Evolutionary conservation across 2,797 vertebrate genomes (phyloP).

Genomic region (Strix occidentalis): DNA sequence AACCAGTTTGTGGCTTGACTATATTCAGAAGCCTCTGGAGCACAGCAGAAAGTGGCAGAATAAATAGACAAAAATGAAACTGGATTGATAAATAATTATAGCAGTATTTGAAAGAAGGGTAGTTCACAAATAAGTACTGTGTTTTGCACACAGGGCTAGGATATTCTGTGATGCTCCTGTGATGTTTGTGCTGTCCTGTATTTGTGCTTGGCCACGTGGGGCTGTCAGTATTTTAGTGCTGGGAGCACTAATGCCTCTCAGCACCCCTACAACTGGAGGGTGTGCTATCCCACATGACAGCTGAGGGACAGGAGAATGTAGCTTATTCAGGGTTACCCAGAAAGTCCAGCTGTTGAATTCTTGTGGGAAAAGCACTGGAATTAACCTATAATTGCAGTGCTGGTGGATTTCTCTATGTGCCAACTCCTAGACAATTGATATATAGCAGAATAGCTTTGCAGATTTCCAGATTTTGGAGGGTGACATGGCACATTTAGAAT

Average conservation of each 20-base stretch:
- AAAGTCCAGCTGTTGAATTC: not conserved
- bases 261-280: not conserved
- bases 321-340: not conserved
- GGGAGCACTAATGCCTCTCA: not conserved
- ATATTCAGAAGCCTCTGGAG: not conserved
- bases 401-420: not conserved
- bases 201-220: not conserved
- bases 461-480: not conserved
- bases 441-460: not conserved
- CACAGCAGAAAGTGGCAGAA: conserved; percentile 11
- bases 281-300: not conserved
- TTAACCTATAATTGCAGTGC: not conserved
- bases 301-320: not conserved
- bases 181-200: not conserved
- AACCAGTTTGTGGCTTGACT: not conserved
- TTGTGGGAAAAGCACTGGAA: not conserved
- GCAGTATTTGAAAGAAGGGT: not conserved
- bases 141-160: not conserved
- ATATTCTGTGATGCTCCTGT: not conserved
- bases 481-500: not conserved
- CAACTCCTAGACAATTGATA: not conserved
- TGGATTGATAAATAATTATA: not conserved
- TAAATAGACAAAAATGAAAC: conserved; percentile 33
- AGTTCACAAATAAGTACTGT: not conserved
- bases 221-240: not conserved